Base-by-base conservation (phyloP, 2,888 invertebrate genomes). In the Ophion costatus region DNA sequence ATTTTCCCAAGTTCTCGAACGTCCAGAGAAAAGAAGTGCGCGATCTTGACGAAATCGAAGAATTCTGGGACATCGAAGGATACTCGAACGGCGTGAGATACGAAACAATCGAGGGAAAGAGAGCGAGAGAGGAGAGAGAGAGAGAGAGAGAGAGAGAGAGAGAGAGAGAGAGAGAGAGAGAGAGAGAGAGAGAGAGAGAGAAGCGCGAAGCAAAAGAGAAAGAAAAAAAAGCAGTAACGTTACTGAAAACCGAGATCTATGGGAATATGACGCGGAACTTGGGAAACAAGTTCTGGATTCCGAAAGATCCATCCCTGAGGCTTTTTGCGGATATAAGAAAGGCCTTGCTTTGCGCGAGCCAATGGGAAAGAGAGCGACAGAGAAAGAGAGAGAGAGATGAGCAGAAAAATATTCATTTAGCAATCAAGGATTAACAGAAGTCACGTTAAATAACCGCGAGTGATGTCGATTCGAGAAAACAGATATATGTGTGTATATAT, bases 361-460 rank as follows among this genome's bases (percentile, higher is more conserved):
- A 83, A 80, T 74, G 70, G 29, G 29, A 29, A 29, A 82, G 82
- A 85, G 51, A 29, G n/a, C 85, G 73, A 59, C 33, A 45, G 63
- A 63, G 29, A 64, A 57, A 61, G 17, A 51, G 64, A 61, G 17
- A 51, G 64, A 87, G 38, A 75, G n/a, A 85, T 63, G 42, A 63
- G 61, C 69, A 29, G 61, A 57, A 78, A 59, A 74, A 61, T 51
- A 71, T 56, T 73, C 78, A 80, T 70, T 71, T 63, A 11, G 74
- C 64, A 38, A 51, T 78, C 82, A 80, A 80, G 81, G 80, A 80
- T 82, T 83, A 74, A 78, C 38, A 61, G 82, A 69, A 67, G 11
- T 64, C 38, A 42, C 63, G 17, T 56, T 51, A 42, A 24, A 56
- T 64, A 20, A 66, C 17, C 24, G 56, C 70, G 76, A 69, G 57